phyloP scores from a whole-genome alignment of 2,797 vertebrate genomes.

The Masticophis lateralis region DNA sequence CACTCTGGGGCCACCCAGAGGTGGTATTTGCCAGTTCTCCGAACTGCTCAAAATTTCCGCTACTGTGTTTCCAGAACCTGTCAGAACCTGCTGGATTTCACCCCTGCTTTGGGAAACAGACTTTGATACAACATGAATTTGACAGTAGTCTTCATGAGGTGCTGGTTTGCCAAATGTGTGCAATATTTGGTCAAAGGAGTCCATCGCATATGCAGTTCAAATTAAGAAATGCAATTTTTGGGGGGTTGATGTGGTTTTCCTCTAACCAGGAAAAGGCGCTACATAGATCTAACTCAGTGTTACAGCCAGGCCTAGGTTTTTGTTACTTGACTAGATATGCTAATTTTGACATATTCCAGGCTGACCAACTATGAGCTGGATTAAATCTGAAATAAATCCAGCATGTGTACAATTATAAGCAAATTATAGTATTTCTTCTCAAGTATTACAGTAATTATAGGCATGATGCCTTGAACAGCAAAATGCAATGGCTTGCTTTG shows the following conservation, averaged over 20 bases:
- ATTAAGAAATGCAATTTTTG: background rate
- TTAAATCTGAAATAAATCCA: background rate
- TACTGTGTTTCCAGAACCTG: no score
- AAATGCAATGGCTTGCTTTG: background rate
- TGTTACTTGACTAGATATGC: background rate
- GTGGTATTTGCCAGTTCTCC: no score
- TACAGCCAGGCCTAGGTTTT: background rate
- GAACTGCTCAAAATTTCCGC: no score
- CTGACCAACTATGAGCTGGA: background rate
- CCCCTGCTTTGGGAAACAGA: background rate
- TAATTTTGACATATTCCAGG: background rate
- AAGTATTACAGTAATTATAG: background rate
- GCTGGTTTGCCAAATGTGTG: background rate
- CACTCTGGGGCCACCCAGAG: no score
- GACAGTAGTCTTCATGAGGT: background rate
- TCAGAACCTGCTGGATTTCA: no score
- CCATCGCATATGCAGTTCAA: background rate
- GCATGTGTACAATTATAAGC: background rate
- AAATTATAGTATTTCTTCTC: background rate
- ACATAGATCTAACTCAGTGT: background rate
- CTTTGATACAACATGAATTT: background rate
- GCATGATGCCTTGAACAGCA: background rate
- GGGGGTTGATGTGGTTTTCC: background rate
- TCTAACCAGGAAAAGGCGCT: background rate
- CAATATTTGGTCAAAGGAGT: background rate